Evolutionary conservation across 2,888 invertebrate species (phyloP), one percentile per base, ranked within the genome.

Genomic region (Hedya salicella): DNA sequence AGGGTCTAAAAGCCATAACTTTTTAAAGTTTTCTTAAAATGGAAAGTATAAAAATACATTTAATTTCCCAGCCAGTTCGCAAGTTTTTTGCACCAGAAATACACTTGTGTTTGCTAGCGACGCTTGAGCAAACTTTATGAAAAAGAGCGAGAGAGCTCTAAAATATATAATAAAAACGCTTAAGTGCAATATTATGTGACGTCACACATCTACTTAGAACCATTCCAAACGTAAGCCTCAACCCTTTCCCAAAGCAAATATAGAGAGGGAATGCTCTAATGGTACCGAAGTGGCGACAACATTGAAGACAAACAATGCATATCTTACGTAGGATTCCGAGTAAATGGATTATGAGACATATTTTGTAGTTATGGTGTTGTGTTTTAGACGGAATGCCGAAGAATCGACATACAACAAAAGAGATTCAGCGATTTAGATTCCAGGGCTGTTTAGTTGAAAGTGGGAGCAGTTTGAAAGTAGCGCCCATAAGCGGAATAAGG

Each of bases 281-380:
- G 80, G 81, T 73, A 70, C 75, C 77, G 71, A 78, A 80, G 76
- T 78, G 76, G 77, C 68, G 78, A 75, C 78, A 76, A 76, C 74
- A 75, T 68, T 75, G 75, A 72, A 71, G 70, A 77, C 79, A 82
- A 83, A 83, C 78, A 82, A 80, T 78, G 77, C 73, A 76, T 78
- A 77, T 75, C 78, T 77, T 74, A 71, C 69, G 70, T 71, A 69
- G 66, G 64, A 70, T 77, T 72, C 54, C 49, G 57, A 62, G 64
- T 67, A 70, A 70, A 66, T 66, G 61, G 61, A 61, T 66, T 66
- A 66, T 49, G 48, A 54, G 30, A 48, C 14, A 65, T n/a, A 25
- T 54, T 53, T 48, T 48, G 53, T 36, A 39, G 21, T 40, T 40
- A 39, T 16, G 48, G 46, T 54, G 25, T 3, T 16, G 30, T 49